Percentiles rank a stretch among this genome's conserved stretches.
Evolutionary conservation across 2,113 vertebrate species (phyloP).

Genomic region (Lutjanus erythropterus): DNA sequence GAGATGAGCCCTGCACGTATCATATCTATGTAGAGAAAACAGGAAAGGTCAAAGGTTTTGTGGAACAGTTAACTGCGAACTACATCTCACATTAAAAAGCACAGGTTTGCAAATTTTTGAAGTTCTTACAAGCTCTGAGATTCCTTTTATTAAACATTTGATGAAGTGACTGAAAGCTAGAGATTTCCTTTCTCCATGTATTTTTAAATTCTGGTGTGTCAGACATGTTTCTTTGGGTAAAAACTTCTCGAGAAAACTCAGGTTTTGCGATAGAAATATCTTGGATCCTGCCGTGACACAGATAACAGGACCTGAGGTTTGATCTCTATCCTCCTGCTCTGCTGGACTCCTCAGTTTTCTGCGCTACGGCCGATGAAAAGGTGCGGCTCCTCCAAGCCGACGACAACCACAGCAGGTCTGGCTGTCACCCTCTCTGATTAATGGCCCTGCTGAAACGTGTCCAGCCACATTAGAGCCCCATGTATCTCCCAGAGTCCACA

Average conservation of each 20-base stretch:
- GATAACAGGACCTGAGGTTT: conserved; percentile 12
- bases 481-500: conserved; percentile 95
- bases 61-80: too few relatives aligned
- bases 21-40: too few relatives aligned
- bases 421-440: conserved; percentile 94
- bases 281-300: conserved; percentile 1
- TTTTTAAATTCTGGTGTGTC: not conserved
- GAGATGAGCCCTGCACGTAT: too few relatives aligned
- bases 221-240: conserved; percentile 3
- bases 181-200: not conserved
- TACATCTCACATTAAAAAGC: conserved; percentile 8
- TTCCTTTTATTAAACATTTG: not conserved
- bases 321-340: conserved; percentile 58
- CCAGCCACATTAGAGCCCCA: conserved; percentile 94
- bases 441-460: conserved; percentile 94
- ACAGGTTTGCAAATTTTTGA: too few relatives aligned
- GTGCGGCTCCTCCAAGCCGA: conserved; percentile 51
- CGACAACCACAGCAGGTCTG: conserved; percentile 73
- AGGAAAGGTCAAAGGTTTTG: too few relatives aligned
- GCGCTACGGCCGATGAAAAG: conserved; percentile 22
- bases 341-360: conserved; percentile 63
- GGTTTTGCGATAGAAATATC: conserved; percentile 39
- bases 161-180: too few relatives aligned
- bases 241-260: not conserved
- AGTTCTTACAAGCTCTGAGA: not conserved